Evolutionary conservation across 2,797 vertebrate species (phyloP).

Genomic region (Spondyliosoma cantharus): DNA sequence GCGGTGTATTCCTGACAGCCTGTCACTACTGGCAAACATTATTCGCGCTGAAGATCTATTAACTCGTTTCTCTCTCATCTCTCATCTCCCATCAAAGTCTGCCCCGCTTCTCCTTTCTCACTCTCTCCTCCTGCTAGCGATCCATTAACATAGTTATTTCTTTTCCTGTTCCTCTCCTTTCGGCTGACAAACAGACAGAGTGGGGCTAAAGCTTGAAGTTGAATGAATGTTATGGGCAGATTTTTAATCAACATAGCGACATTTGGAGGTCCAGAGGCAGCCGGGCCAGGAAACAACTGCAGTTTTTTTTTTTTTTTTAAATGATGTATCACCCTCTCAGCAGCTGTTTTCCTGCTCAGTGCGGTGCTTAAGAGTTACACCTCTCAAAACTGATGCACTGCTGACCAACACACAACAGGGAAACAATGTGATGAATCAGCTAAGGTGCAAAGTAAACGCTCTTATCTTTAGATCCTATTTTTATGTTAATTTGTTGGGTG

Average conservation of each 20-base stretch:
- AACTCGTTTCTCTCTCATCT: constrained; percentile 37
- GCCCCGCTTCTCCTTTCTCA: constrained; percentile 17
- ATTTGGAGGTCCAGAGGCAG: constrained; percentile 33
- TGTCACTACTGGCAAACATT: constrained; percentile 58
- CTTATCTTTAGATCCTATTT: constrained; percentile 3
- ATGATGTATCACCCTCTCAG: constrained; percentile 46
- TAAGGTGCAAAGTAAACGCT: constrained; percentile 10
- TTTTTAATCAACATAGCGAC: constrained; percentile 63
- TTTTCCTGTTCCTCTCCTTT: constrained; percentile 23
- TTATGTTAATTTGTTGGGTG: neutral
- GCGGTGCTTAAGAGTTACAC: constrained; percentile 25
- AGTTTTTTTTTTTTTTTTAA: constrained; percentile 22
- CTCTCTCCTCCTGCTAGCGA: constrained; percentile 23
- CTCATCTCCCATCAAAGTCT: constrained; percentile 45
- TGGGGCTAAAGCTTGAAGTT: constrained; percentile 31
- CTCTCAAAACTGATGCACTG: constrained; percentile 24
- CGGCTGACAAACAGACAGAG: constrained; percentile 29
- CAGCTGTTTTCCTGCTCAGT: constrained; percentile 28
- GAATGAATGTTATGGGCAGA: constrained; percentile 50
- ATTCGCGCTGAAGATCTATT: constrained; percentile 61
- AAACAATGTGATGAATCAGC: constrained; percentile 29
- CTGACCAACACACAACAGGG: constrained; percentile 12
- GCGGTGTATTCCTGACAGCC: constrained; percentile 48
- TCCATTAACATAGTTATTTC: constrained; percentile 51
- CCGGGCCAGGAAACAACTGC: constrained; percentile 32